A percentile compares a stretch with the other conserved stretches of the same genome.
phyloP scores from a whole-genome alignment of 2,888 invertebrate genomes.

The Scaptodrosophila latifasciaeformis region DNA sequence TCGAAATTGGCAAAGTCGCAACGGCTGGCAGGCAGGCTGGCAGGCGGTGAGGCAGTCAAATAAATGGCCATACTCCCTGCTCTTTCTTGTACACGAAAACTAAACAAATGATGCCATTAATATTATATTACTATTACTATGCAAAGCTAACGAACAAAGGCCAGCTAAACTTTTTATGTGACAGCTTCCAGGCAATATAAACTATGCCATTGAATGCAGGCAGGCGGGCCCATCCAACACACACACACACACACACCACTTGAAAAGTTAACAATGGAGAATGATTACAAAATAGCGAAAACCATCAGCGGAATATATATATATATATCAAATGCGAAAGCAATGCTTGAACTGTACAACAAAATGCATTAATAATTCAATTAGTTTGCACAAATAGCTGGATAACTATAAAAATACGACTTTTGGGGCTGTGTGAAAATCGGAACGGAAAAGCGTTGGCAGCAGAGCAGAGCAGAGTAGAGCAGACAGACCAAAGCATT shows the following conservation, averaged over 20 bases:
- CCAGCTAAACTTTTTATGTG: slow-evolving; percentile 29
- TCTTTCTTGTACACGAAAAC: too few relatives aligned
- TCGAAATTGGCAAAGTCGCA: slow-evolving; percentile 16
- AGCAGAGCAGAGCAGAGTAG: too few relatives aligned
- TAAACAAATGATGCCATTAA: slow-evolving; percentile 41
- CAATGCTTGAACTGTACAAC: slow-evolving; percentile 22
- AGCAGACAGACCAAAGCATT: slow-evolving; percentile 2
- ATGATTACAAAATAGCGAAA: background rate
- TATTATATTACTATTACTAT: slow-evolving; percentile 56
- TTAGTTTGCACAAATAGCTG: slow-evolving; percentile 41
- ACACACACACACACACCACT: slow-evolving; percentile 13
- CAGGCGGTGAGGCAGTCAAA: too few relatives aligned
- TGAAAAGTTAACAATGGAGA: slow-evolving; percentile 32
- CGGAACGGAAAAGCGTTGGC: too few relatives aligned
- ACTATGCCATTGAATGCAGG: slow-evolving; percentile 35
- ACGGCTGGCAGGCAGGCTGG: slow-evolving; percentile 10
- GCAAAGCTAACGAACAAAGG: slow-evolving; percentile 51
- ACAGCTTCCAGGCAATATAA: slow-evolving; percentile 42
- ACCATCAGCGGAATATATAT: background rate
- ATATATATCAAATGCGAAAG: slow-evolving; percentile 8
- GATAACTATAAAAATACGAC: too few relatives aligned
- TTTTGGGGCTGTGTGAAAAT: too few relatives aligned
- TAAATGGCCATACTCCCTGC: too few relatives aligned
- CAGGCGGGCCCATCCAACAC: slow-evolving; percentile 7
- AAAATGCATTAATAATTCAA: slow-evolving; percentile 61